Evolutionary conservation across 2,888 invertebrate species (phyloP), one percentile per base, ranked within the genome.

Genomic region (Drosophila conformis): DNA sequence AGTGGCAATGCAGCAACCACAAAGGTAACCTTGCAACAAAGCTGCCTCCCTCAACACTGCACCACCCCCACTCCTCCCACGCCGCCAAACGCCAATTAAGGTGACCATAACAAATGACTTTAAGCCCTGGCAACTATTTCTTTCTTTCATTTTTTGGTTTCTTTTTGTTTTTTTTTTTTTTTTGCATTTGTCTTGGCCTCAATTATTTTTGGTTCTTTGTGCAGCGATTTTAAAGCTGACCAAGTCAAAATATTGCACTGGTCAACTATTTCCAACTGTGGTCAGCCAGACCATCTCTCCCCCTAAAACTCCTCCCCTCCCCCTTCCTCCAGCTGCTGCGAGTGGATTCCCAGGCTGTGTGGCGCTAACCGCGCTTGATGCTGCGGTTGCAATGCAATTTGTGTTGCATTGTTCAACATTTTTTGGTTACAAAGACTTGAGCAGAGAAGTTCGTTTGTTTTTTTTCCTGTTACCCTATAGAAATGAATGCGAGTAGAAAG

Each of bases 181-280:
- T 40, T 36, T 46, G 49, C 60, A 60, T 35, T 35, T 52, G 51
- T 42, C 60, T 78, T 78, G 31, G 52, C 51, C 61, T 40, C 33
- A 46, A 64, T 68, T n/a, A 38, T 27, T 35, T n/a, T 3, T 27
- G 18, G n/a, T 46, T 53, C 38, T 69, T 69, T 69, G 65, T 61
- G 63, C 57, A 27, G 63, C 53, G 64, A 67, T 68, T 72, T 75
- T 73, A 69, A 63, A 71, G 85, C 88, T 85, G 88, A 85, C 83
- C 89, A 76, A 82, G 85, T 80, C 80, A 78, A 85, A 89, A 85
- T 87, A 85, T 80, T 76, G 80, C 85, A 82, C 52, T 89, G 88
- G 85, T 85, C 85, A 89, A 87, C 85, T 82, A 67, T 80, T 79
- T 71, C 69, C 82, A 84, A 69, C 74, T 89, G 84, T 67, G 83